Evolutionary conservation across 2,797 vertebrate species (phyloP), one percentile per base, ranked within the genome.

Genomic region (Poeciliopsis paucimaculata): DNA sequence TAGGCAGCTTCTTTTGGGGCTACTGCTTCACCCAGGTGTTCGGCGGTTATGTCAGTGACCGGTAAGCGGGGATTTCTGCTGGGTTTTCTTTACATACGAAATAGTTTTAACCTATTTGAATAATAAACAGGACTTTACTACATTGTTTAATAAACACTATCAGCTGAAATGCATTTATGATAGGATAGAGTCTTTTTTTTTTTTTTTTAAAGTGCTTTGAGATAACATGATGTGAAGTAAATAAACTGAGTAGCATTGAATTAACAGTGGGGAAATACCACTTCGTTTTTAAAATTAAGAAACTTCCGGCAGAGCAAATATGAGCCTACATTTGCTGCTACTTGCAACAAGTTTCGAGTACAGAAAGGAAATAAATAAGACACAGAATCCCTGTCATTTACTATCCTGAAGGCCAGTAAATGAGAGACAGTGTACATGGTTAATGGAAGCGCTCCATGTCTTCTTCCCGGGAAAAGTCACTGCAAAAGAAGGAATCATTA

Each of bases 1-100:
- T 99, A 84, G 97, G 98, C 87, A 99, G 98, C 95, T 99, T 99
- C 95, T 99, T 99, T 94, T 99, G 98, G 98, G 98, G 98, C 36
- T 99, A 99, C 95, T 99, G 98, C 93, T 92, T 99, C 94, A 99
- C 98, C 0, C 98, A 99, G 92, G 95, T 99, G 11, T 83, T 97
- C 0, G 98, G 98, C 2, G 98, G 98, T 84, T 98, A 99, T 77
- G 95, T 99, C 88, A 98, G 98, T 55, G 98, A 99, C 89, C 92
- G 96, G 96, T 97, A 74, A 66, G 85, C 43, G 26, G 1, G 0
- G 15, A 70, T 16, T 43, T 57, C 11, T 55, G 53, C 53, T 55
- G 26, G 53, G 53, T 28, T 55, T n/a, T 55, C 4, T 1, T 28
- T 28, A 1, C 26, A 28, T 57, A 57, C 4, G 4, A 28, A 57